A percentile compares a stretch with the other conserved stretches of the same genome.
Conservation (phyloP, 2,113 vertebrate genomes). For the Procapra przewalskii region DNA sequence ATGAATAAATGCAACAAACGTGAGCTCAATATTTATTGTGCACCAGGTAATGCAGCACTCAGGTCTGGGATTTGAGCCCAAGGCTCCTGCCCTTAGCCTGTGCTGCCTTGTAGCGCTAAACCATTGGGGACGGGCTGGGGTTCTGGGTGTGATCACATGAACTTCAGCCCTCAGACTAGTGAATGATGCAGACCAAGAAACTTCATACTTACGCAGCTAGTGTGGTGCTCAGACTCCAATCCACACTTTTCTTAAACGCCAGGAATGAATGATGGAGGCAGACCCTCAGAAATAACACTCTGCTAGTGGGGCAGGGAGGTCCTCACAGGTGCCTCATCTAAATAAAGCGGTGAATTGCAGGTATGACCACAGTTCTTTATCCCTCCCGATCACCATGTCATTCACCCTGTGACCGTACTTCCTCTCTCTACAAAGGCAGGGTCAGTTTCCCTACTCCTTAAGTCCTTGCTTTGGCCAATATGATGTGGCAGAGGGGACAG, state of each 20-base stretch:
- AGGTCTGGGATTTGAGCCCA: neutral
- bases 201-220: neutral
- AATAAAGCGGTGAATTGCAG: neutral
- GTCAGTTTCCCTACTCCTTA: neutral
- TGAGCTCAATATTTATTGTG: neutral
- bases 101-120: neutral
- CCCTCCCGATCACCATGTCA: neutral
- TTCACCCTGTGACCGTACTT: neutral
- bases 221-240: too few species aligned
- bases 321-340: neutral
- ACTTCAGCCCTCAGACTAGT: neutral
- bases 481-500: neutral
- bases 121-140: neutral
- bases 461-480: neutral
- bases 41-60: accelerated
- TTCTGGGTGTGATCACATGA: accelerated
- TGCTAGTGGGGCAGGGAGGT: neutral
- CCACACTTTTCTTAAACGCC: neutral
- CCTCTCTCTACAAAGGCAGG: neutral
- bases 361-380: neutral
- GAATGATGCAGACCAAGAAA: neutral
- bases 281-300: neutral
- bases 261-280: neutral
- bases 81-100: neutral
- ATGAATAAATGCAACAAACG: neutral